Evolutionary conservation across 1,140 invertebrate species (phyloP).

Genomic region (Copidosoma floridanum): DNA sequence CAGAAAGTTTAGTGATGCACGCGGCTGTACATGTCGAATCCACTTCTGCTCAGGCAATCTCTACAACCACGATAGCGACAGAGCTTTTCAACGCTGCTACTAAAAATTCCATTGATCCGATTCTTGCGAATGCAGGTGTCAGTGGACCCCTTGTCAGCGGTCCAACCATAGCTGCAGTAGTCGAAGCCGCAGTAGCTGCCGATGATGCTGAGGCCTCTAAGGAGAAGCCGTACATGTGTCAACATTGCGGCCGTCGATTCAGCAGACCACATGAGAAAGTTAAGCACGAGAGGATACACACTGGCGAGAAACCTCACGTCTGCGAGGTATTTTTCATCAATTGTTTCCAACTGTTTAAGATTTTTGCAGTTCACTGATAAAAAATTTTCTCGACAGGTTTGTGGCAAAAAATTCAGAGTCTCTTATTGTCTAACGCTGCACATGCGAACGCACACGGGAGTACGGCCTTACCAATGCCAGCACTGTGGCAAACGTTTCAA

Average conservation of each 20-base stretch:
- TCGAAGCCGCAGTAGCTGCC: background rate
- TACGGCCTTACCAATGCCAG: constrained; percentile 68
- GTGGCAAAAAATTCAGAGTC: constrained; percentile 75
- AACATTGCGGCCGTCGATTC: constrained; percentile 85
- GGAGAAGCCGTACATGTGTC: constrained; percentile 75
- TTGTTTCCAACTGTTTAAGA: background rate
- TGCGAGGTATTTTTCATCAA: constrained; percentile 58
- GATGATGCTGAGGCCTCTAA: constrained; percentile 19
- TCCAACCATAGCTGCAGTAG: background rate
- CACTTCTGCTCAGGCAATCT: no score
- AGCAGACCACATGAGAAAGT: constrained; percentile 85
- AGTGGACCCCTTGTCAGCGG: background rate
- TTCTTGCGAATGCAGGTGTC: background rate
- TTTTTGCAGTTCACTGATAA: background rate
- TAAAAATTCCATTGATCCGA: background rate
- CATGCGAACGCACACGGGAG: constrained; percentile 75
- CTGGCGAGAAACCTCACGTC: constrained; percentile 76
- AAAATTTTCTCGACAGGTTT: constrained; percentile 54
- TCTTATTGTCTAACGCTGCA: constrained; percentile 77
- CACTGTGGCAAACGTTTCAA: constrained; percentile 75
- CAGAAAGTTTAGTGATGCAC: constrained; percentile 68
- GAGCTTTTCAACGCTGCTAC: background rate
- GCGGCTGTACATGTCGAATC: constrained; percentile 60
- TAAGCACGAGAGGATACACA: constrained; percentile 78
- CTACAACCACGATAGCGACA: background rate